These are phyloP conservation scores for Smutsia temminckii DNA, from an alignment of 2,797 vertebrate species.

Conservation along the genomic window DNA sequence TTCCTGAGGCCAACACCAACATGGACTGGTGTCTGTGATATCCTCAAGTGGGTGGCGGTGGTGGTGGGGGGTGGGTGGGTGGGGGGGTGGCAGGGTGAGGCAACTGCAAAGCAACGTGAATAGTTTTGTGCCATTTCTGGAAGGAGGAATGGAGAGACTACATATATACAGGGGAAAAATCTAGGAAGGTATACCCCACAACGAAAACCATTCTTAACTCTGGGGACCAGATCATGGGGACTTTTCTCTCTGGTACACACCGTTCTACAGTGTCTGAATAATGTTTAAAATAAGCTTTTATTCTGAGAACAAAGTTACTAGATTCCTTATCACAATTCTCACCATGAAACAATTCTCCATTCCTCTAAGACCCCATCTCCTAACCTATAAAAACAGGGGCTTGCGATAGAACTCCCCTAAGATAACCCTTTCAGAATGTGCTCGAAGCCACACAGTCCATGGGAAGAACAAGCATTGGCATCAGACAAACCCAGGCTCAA, in stretches of 20 bases:
- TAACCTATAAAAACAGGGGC: accelerated
- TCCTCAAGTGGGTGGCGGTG: not conserved
- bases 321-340: not conserved
- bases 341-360: accelerated
- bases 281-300: not conserved
- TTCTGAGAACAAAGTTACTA: not conserved
- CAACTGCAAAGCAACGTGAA: not conserved
- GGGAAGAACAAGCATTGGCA: not conserved
- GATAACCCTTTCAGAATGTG: accelerated
- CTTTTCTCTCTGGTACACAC: not conserved
- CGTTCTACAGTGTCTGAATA: not conserved
- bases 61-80: no score
- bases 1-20: accelerated
- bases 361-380: not conserved
- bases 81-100: no score
- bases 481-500: not conserved
- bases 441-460: accelerated
- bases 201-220: not conserved
- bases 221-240: not conserved
- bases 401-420: not conserved
- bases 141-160: not conserved
- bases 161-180: not conserved
- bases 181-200: not conserved
- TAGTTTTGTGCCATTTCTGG: not conserved
- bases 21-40: accelerated